phyloP scores from a whole-genome alignment of 2,888 invertebrate genomes.

The Chrysopilus asiliformis region DNA sequence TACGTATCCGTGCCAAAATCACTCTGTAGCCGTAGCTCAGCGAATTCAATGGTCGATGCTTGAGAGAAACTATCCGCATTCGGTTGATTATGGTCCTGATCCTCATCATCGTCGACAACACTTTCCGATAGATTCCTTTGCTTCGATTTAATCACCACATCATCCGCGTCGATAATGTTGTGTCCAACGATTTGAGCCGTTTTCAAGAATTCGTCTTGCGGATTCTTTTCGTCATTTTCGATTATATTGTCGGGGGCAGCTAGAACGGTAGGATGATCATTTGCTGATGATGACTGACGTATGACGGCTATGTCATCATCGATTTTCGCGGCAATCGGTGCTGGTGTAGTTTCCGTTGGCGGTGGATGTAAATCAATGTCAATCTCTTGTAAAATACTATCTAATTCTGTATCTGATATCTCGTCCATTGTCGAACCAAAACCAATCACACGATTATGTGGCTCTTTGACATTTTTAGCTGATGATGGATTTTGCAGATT shows the following conservation, averaged over 20 bases:
- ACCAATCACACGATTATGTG: slow-evolving; percentile 16
- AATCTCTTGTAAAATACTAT: slow-evolving; percentile 35
- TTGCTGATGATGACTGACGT: not conserved
- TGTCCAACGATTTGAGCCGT: too few relatives aligned
- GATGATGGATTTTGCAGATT: too few relatives aligned
- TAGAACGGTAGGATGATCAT: slow-evolving; percentile 19
- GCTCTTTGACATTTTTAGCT: not conserved
- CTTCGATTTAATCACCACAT: slow-evolving; percentile 6
- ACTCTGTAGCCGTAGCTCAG: slow-evolving; percentile 22
- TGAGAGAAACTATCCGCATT: slow-evolving; percentile 35
- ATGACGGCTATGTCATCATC: too few relatives aligned
- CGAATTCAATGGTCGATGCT: slow-evolving; percentile 34
- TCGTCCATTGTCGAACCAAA: slow-evolving; percentile 38
- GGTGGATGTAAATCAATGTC: slow-evolving; percentile 23
- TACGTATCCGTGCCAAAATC: slow-evolving; percentile 13
- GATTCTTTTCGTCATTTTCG: too few relatives aligned
- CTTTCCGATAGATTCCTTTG: too few relatives aligned
- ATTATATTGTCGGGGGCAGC: too few relatives aligned
- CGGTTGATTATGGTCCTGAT: slow-evolving; percentile 21
- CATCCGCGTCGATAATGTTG: not conserved
- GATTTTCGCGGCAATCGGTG: not conserved
- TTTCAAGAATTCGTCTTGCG: slow-evolving; percentile 11
- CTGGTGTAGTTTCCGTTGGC: not conserved
- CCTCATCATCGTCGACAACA: slow-evolving; percentile 10
- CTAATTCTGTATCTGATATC: slow-evolving; percentile 35